These are phyloP conservation scores for Pristionchus mayeri DNA, from an alignment of 2,888 invertebrate genomes.

Conservation along the genomic window DNA sequence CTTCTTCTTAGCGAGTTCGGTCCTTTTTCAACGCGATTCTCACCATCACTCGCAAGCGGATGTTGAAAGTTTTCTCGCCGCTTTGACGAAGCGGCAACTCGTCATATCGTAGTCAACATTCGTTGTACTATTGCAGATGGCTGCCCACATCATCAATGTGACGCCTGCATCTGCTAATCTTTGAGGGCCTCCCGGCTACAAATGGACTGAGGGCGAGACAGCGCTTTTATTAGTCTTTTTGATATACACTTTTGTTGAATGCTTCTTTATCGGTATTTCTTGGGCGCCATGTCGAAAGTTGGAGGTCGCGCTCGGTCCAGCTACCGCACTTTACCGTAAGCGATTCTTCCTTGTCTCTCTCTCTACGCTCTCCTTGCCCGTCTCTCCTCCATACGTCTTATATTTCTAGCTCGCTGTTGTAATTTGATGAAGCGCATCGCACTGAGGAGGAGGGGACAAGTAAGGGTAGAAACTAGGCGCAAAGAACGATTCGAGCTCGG, in stretches of 20 bases:
- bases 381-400: neutral
- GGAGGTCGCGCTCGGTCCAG: neutral
- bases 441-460: conserved; percentile 17
- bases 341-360: neutral
- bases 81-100: too few species aligned
- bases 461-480: neutral
- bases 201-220: too few species aligned
- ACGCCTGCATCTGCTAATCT: neutral
- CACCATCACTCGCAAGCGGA: neutral
- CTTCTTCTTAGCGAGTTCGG: neutral
- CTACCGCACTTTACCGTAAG: conserved; percentile 16
- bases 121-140: too few species aligned
- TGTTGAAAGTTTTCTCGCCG: neutral
- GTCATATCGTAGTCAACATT: too few species aligned
- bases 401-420: neutral
- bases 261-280: too few species aligned
- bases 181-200: too few species aligned
- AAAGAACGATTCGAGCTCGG: conserved; percentile 21
- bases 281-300: neutral
- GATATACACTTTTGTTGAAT: too few species aligned
- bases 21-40: neutral
- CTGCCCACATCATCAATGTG: too few species aligned
- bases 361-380: too few species aligned
- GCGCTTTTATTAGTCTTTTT: too few species aligned
- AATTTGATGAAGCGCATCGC: neutral